These are phyloP conservation scores for Tuberolachnus salignus DNA, from an alignment of 2,888 invertebrate species.

Conservation along the genomic window DNA sequence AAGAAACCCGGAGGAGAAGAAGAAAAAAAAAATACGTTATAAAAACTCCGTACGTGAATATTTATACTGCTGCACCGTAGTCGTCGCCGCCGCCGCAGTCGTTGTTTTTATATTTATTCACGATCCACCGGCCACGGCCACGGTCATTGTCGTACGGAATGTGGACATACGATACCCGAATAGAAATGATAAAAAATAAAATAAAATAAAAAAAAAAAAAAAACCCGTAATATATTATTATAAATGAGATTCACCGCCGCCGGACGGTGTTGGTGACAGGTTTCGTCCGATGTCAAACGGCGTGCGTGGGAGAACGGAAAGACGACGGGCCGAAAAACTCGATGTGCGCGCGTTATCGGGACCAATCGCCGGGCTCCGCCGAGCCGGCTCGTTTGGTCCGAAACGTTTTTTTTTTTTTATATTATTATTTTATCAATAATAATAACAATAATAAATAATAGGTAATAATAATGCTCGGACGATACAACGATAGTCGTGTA, in stretches of 20 bases:
- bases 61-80: too few relatives aligned
- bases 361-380: too few relatives aligned
- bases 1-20: not conserved
- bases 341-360: conserved; percentile 11
- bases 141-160: conserved; percentile 22
- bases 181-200: not conserved
- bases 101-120: conserved; percentile 12
- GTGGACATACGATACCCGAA: conserved; percentile 48
- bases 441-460: too few relatives aligned
- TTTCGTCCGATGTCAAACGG: conserved; percentile 27
- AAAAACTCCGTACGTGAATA: not conserved
- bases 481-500: not conserved
- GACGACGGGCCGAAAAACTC: conserved; percentile 20
- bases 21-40: conserved; percentile 2
- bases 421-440: not conserved
- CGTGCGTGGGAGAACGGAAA: conserved; percentile 49
- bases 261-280: conserved; percentile 46
- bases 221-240: conserved; percentile 12
- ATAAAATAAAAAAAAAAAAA: not conserved
- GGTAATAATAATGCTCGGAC: not conserved
- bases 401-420: not conserved
- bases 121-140: not conserved
- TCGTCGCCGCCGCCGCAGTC: too few relatives aligned
- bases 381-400: not conserved
- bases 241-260: conserved; percentile 49